These are phyloP conservation scores for Amphipyra tragopoginis DNA, from an alignment of 2,888 invertebrate genomes.

Conservation along the genomic window DNA sequence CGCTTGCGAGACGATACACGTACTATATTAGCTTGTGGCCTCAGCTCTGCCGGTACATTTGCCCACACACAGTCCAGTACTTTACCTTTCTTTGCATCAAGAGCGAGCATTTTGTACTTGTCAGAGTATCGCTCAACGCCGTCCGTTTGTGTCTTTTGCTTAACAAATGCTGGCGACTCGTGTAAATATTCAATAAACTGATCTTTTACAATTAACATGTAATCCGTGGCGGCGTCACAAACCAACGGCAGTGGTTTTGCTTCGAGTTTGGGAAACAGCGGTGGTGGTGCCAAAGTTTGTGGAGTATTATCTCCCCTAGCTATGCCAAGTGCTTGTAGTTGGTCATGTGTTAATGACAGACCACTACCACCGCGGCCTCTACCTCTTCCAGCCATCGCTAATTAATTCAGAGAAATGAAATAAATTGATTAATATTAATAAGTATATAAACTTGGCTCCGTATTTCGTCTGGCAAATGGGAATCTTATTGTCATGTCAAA, in stretches of 20 bases:
- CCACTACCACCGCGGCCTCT: conserved; percentile 88
- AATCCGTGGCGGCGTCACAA: conserved; percentile 91
- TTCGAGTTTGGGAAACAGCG: conserved; percentile 90
- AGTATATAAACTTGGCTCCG: too few species aligned
- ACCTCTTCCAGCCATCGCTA: conserved; percentile 82
- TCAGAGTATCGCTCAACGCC: conserved; percentile 90
- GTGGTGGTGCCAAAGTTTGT: conserved; percentile 89
- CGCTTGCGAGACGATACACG: conserved; percentile 73
- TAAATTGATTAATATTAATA: too few species aligned
- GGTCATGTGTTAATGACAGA: conserved; percentile 89
- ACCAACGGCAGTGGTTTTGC: conserved; percentile 88
- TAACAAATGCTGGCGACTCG: conserved; percentile 91
- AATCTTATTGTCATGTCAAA: conserved; percentile 1
- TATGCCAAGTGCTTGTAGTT: conserved; percentile 89
- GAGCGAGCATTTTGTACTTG: conserved; percentile 87
- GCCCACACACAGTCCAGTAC: conserved; percentile 89
- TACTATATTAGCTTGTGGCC: conserved; percentile 85
- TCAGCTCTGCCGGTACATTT: conserved; percentile 91
- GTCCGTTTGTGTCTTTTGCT: conserved; percentile 83
- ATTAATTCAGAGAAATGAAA: conserved; percentile 8
- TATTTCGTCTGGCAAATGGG: background rate
- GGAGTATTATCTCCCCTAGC: conserved; percentile 88
- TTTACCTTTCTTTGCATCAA: conserved; percentile 83
- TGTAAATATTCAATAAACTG: conserved; percentile 93
- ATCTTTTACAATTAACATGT: conserved; percentile 93